Conservation (phyloP, 2,797 vertebrate species). For the Poecilia gillii region DNA sequence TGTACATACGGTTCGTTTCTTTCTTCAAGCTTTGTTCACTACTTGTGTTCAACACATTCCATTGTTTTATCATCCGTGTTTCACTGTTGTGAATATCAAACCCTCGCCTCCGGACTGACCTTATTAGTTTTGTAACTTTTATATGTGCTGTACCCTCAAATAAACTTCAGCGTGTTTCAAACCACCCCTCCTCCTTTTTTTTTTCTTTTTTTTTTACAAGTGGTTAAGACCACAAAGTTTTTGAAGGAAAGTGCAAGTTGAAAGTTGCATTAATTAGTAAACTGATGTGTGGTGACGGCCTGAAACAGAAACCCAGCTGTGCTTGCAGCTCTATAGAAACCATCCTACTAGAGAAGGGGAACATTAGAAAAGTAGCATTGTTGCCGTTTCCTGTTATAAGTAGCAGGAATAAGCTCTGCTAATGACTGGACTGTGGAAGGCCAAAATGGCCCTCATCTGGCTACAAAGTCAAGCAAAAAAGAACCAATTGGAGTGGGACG, state of each 20-base stretch:
- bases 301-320: background rate
- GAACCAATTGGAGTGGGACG: too few relatives aligned
- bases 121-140: constrained; percentile 74
- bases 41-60: constrained; percentile 60
- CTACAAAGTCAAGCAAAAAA: too few relatives aligned
- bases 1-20: constrained; percentile 20
- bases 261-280: background rate
- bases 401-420: background rate
- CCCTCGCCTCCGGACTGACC: constrained; percentile 22
- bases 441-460: too few relatives aligned
- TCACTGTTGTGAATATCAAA: constrained; percentile 40
- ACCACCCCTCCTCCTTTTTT: background rate
- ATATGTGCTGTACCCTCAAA: constrained; percentile 66
- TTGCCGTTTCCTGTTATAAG: background rate
- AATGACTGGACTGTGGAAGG: background rate
- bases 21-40: constrained; percentile 40
- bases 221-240: background rate
- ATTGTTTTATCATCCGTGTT: constrained; percentile 19
- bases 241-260: background rate
- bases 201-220: constrained; percentile 5
- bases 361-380: background rate
- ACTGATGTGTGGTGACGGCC: background rate
- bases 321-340: background rate
- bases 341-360: background rate
- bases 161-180: constrained; percentile 53